Base-by-base conservation (phyloP, 1,140 invertebrate genomes). In the Rhopalosiphum padi region DNA sequence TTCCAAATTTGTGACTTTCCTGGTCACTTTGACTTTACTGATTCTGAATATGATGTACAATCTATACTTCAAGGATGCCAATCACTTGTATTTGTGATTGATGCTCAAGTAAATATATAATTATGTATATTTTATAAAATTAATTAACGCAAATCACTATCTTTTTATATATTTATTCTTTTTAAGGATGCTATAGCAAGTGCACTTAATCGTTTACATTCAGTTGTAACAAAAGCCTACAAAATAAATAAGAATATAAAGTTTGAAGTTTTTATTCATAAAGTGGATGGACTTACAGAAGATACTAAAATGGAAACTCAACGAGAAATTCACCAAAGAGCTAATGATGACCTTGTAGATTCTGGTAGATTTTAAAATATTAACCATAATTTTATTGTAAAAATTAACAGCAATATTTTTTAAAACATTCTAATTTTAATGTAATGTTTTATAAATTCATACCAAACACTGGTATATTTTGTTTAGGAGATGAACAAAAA, bases 1-100 rank as follows among this genome's bases (percentile, higher is more conserved):
- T 99, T 99, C 96, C 98, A 99, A 97, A 99, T 99, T 94, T 99
- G 99, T 98, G 99, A 99, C 95, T 99, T 99, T 95, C 99, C 99
- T 55, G 99, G 99, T 30, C 99, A 99, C 96, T 99, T 99, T 94
- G 98, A 99, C 95, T 99, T 99, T 94, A 99, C 99, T 95, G 99
- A 99, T 96, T 97, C 98, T 51, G 97, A 97, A 51, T 99, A 99
- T 96, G 99, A 99, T 95, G 98, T 98, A 87, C 98, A 99, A 94
- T 97, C 97, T 95, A 99, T 99, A 94, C 99, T 99, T 96, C 97
- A 98, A 92, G 98, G 98, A 60, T 98, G 98, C 96, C 99, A 99
- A 91, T 99, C 99, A 77, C 95, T 99, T 23, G 98, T 99, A 35
- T 99, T 99, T 96, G 99, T 99, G 25, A 99, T 99, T 95, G 99